A percentile compares a stretch with the other conserved stretches of the same genome.
These are phyloP conservation scores for Dysidea cf. avara DNA, from an alignment of 37 sponge, comb jelly and placozoan genomes.

Conservation along the genomic window DNA sequence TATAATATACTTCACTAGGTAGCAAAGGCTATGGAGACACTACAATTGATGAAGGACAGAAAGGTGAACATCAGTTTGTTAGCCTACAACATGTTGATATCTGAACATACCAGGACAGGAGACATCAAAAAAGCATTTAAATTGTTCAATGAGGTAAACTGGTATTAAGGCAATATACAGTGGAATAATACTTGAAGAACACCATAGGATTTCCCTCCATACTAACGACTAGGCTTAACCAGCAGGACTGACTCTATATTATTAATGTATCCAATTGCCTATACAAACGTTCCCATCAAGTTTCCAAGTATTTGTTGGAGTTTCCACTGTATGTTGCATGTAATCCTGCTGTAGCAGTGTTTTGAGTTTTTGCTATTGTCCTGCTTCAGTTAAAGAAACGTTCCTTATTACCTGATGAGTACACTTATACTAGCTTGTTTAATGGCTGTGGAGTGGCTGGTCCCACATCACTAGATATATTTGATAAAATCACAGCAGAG, in stretches of 20 bases:
- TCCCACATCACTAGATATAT: neutral
- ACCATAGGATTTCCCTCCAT: too few species aligned
- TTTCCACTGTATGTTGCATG: neutral
- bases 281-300: too few species aligned
- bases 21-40: slow-evolving; percentile 45
- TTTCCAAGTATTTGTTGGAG: too few species aligned
- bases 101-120: slow-evolving; percentile 33
- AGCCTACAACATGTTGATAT: slow-evolving; percentile 55
- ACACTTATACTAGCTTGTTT: slow-evolving; percentile 69
- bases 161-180: too few species aligned
- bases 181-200: too few species aligned
- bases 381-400: slow-evolving; percentile 63
- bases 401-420: slow-evolving; percentile 41
- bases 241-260: too few species aligned
- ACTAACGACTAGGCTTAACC: too few species aligned
- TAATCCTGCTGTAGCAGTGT: too few species aligned
- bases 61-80: slow-evolving; percentile 24
- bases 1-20: too few species aligned
- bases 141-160: slow-evolving; percentile 66
- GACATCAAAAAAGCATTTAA: slow-evolving; percentile 50
- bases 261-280: too few species aligned
- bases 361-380: neutral
- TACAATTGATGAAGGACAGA: slow-evolving; percentile 44
- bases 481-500: slow-evolving; percentile 44
- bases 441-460: slow-evolving; percentile 54